Evolutionary conservation across 2,797 vertebrate genomes (phyloP), one percentile per base, ranked within the genome.

Genomic region (Lerista edwardsae): DNA sequence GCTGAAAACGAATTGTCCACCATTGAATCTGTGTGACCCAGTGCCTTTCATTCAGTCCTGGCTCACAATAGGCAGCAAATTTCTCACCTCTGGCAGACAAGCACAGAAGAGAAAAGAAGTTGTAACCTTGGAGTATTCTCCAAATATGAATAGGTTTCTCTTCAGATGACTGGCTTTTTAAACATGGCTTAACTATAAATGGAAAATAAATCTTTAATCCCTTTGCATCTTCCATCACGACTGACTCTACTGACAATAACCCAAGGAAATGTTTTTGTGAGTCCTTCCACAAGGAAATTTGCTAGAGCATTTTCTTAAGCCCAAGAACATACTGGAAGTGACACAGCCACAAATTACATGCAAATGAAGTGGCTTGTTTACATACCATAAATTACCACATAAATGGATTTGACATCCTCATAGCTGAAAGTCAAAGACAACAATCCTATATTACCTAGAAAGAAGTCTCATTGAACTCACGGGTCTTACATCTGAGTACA

Each of bases 121-220:
- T 2, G 0, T 0, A 87, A 87, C 59, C 83, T 88, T 85, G 83
- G 75, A 86, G 72, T 0, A 41, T 75, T 87, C 73, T n/a, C 75
- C 73, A 51, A 82, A 82, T 71, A 87, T 76, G 69, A 89, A 84
- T 67, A 47, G 75, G 81, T 76, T 73, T 84, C 69, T 90, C 23
- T 86, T 71, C 57, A 83, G 62, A 82, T 21, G 57, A 75, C 82
- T 72, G 84, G 79, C 62, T 51, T 87, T 86, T 27, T 81, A 82
- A 91, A 82, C 1, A 3, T n/a, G 44, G 69, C 68, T 88, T 82
- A 85, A 89, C 34, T 79, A 87, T 3, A 64, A 89, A 86, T 71
- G 57, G 77, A 73, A 91, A 91, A 88, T 51, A 83, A 90, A 85
- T 89, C 92, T 62, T 86, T 93, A 93, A 93, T 91, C 84, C 82